Base-by-base conservation (phyloP, 2,113 vertebrate genomes). In the Leiothrix lutea region DNA sequence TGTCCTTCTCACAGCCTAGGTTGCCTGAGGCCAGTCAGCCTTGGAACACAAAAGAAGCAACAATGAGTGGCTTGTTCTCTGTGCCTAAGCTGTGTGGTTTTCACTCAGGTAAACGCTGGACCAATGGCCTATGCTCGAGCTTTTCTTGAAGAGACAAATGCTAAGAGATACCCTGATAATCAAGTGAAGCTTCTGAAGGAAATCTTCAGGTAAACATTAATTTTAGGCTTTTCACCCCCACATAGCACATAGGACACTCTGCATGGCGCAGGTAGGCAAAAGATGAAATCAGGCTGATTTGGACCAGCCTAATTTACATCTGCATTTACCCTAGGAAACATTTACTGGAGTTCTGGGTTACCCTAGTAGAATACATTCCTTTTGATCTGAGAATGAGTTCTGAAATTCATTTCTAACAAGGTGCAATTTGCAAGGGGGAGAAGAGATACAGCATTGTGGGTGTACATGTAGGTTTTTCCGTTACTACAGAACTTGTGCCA, bases 51-150 rank as follows among this genome's bases (percentile, higher is more conserved):
- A 42, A 23, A 48, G 22, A 35, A 40, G 40, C 18, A 26, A 3
- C 38, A 36, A 6, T 23, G 47, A 40, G 40, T 23, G 35, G 4
- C 25, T 84, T 62, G 26, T 58, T 71, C 45, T 47, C 28, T 67
- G 50, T 28, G 42, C 26, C 38, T 91, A 20, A 70, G 22, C 50
- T 78, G n/a, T 75, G 8, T 61, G 4, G 62, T 85, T 90, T 82
- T 81, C 54, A 56, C 44, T 25, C 74, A 99, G 99, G 99, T 99
- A 47, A 99, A 99, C 28, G 99, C 99, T 9, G 99, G 99, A 31
- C 99, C 99, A 1, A 99, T 99, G 99, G 99, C 99, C 45, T 99
- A 99, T 6, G 99, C 99, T 40, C 96, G 99, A 90, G 99, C 99
- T 57, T 99, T 99, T 92, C 96, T 99, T 75, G 99, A 99, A 92